Evolutionary conservation across 2,888 invertebrate genomes (phyloP).

Genomic region (Pseudanteris insignis): DNA sequence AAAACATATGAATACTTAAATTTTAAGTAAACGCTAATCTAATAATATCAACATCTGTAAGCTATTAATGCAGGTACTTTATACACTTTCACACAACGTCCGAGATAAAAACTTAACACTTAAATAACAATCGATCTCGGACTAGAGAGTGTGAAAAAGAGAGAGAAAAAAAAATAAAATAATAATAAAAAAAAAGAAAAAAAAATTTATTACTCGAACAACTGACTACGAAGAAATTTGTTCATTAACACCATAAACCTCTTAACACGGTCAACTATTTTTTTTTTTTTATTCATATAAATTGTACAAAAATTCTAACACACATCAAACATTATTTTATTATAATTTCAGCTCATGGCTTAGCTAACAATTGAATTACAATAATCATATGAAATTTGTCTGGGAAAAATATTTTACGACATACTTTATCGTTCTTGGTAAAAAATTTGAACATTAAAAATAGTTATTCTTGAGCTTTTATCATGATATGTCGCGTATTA

Average conservation of each 20-base stretch:
- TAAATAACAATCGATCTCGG: slow-evolving; percentile 21
- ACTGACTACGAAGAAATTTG: slow-evolving; percentile 18
- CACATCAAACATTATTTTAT: slow-evolving; percentile 23
- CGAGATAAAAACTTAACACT: slow-evolving; percentile 22
- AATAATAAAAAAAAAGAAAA: too few species aligned
- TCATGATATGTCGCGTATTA: too few species aligned
- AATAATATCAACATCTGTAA: slow-evolving; percentile 34
- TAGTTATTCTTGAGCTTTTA: too few species aligned
- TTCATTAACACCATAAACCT: slow-evolving; percentile 11
- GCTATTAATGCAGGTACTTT: slow-evolving; percentile 53
- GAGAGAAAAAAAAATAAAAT: too few species aligned
- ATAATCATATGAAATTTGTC: too few species aligned
- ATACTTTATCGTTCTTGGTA: too few species aligned
- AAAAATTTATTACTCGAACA: too few species aligned
- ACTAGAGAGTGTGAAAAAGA: slow-evolving; percentile 12
- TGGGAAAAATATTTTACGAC: too few species aligned
- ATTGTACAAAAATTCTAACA: slow-evolving; percentile 28
- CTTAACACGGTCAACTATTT: slow-evolving; percentile 19
- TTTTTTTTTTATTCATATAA: slow-evolving; percentile 20
- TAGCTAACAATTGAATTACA: too few species aligned
- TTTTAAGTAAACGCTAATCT: slow-evolving; percentile 29
- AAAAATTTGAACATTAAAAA: too few species aligned
- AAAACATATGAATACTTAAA: slow-evolving; percentile 19
- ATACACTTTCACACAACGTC: slow-evolving; percentile 29
- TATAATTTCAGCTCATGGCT: too few species aligned